A percentile compares a stretch with the other conserved stretches of the same genome.
phyloP scores from a whole-genome alignment of 2,113 vertebrate genomes.

The Columba janthina region DNA sequence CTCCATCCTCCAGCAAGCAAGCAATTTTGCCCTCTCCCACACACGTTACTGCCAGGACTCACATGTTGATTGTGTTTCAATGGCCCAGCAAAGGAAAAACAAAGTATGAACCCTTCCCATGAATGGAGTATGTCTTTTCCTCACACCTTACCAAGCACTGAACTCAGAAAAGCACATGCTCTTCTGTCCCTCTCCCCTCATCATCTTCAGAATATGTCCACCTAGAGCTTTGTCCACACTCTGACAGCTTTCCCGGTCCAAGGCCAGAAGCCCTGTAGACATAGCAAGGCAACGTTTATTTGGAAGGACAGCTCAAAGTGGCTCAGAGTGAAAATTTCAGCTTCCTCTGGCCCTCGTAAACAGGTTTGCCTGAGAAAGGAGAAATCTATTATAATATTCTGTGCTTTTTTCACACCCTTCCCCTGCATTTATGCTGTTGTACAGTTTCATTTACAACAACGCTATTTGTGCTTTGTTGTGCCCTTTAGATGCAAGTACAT shows the following conservation, averaged over 20 bases:
- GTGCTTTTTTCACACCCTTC: neutral
- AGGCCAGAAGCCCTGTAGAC: neutral
- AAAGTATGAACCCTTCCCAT: neutral
- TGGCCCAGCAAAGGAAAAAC: neutral
- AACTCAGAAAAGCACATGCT: neutral
- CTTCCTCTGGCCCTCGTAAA: neutral
- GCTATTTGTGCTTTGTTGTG: neutral
- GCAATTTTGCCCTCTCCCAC: neutral
- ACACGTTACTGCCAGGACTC: neutral
- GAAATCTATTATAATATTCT: neutral
- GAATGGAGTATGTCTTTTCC: neutral
- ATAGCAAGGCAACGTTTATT: neutral
- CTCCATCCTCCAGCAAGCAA: neutral
- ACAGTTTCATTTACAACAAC: neutral
- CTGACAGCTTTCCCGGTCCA: conserved; percentile 28
- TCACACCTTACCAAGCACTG: neutral
- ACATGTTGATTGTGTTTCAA: neutral
- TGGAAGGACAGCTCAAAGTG: conserved; percentile 5
- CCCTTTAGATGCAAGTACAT: neutral
- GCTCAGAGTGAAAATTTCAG: neutral
- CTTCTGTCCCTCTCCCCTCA: neutral
- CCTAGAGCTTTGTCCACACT: conserved; percentile 14
- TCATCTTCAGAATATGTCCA: neutral
- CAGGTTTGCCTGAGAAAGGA: neutral
- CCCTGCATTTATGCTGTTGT: neutral